Percentiles rank a stretch among this genome's conserved stretches.
These are phyloP conservation scores for Steinernema khuongi DNA, from an alignment of 1,140 invertebrate genomes.

Conservation along the genomic window DNA sequence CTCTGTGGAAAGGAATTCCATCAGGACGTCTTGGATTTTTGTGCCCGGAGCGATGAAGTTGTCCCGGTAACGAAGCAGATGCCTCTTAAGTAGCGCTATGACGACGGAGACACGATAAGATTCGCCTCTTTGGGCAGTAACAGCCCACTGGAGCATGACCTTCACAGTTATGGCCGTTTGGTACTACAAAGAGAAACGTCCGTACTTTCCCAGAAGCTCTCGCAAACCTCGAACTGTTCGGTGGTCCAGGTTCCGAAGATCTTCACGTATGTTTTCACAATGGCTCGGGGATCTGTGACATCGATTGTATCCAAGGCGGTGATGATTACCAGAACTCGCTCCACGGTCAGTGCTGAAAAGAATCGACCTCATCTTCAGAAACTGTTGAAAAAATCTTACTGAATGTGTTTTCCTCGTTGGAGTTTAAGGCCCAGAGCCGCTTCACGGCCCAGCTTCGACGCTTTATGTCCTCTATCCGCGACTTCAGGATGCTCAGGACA, in stretches of 20 bases:
- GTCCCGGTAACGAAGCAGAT: neutral
- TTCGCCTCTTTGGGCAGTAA: neutral
- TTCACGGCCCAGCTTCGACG: constrained; percentile 40
- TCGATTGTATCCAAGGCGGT: neutral
- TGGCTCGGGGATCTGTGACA: neutral
- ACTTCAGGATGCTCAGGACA: constrained; percentile 22
- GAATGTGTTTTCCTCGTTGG: constrained; percentile 7
- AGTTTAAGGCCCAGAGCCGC: constrained; percentile 43
- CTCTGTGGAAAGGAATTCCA: neutral
- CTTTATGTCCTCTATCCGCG: constrained; percentile 40
- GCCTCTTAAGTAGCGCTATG: neutral
- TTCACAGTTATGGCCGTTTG: neutral
- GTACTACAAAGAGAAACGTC: neutral
- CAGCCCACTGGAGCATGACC: neutral
- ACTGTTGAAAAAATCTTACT: neutral
- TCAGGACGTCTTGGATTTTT: neutral
- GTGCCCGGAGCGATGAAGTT: neutral
- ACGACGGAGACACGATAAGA: neutral
- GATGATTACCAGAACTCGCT: neutral
- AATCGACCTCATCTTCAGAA: neutral
- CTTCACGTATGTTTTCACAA: neutral
- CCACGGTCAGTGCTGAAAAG: neutral
- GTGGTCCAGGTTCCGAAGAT: neutral
- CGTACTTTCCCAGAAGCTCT: too few relatives aligned
- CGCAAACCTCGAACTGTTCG: neutral